Evolutionary conservation across 2,113 vertebrate genomes (phyloP).

Genomic region (Plectropomus leopardus): DNA sequence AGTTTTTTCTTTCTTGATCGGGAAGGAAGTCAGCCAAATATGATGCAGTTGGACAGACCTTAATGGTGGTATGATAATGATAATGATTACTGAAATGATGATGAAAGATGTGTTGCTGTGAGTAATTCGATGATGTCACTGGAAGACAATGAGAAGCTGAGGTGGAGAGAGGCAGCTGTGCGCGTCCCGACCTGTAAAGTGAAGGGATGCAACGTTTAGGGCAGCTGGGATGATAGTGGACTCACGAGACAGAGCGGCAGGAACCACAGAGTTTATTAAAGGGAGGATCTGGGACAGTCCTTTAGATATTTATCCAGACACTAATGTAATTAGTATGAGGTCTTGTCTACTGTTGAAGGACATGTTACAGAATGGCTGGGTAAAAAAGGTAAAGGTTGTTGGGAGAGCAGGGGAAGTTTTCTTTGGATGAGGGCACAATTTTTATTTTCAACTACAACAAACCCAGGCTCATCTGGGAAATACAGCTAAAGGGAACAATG

Average conservation of each 20-base stretch:
- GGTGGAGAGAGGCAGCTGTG: conserved; percentile 61
- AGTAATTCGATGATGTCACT: conserved; percentile 80
- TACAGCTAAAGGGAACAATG: conserved; percentile 20
- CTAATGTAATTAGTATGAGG: conserved; percentile 11
- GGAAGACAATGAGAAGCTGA: conserved; percentile 69
- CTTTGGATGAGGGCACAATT: neutral
- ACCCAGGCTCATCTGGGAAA: conserved; percentile 23
- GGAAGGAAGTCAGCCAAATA: conserved; percentile 55
- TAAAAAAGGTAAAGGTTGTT: neutral
- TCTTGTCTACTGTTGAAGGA: conserved; percentile 7
- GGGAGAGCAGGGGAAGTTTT: neutral
- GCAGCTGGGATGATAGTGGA: conserved; percentile 47
- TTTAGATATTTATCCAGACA: conserved; percentile 29
- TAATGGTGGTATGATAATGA: conserved; percentile 72
- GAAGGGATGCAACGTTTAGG: conserved; percentile 18
- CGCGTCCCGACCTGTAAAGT: conserved; percentile 57
- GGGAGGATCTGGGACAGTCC: conserved; percentile 3
- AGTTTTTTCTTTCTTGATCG: conserved; percentile 12
- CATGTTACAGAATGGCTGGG: neutral
- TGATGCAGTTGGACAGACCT: conserved; percentile 60
- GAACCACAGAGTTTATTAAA: conserved; percentile 30
- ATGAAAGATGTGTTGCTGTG: conserved; percentile 70
- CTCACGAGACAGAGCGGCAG: neutral
- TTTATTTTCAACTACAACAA: conserved; percentile 13
- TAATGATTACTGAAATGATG: conserved; percentile 75